These are phyloP conservation scores for Micoletzkya japonica DNA, from an alignment of 2,888 invertebrate genomes.

Conservation along the genomic window DNA sequence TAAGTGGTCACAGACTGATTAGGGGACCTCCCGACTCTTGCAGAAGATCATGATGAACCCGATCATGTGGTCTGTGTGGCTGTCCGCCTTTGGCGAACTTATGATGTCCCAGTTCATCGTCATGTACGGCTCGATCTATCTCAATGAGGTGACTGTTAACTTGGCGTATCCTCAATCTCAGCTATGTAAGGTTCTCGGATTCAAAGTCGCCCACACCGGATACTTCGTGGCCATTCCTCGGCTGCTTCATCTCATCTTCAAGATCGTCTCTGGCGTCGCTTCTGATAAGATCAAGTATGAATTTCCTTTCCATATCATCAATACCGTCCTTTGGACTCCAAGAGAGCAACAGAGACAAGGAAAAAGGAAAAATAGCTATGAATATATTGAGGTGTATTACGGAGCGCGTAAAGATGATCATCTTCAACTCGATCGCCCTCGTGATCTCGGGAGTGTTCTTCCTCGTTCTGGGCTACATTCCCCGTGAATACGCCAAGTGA, in stretches of 20 bases:
- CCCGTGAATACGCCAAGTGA: constrained; percentile 24
- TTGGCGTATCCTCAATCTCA: background rate
- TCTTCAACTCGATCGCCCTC: constrained; percentile 57
- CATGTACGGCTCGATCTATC: constrained; percentile 49
- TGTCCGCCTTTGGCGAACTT: constrained; percentile 50
- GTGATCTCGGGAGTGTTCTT: constrained; percentile 49
- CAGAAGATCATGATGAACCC: constrained; percentile 43
- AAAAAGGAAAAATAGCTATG: too few relatives aligned
- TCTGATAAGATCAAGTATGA: constrained; percentile 45
- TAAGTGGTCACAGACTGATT: background rate
- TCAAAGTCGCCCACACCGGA: constrained; percentile 50
- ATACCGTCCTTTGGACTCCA: background rate
- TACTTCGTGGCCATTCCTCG: constrained; percentile 51
- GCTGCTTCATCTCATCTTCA: constrained; percentile 46
- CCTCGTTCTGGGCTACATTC: constrained; percentile 47
- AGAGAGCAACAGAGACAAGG: background rate
- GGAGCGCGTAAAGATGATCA: constrained; percentile 53
- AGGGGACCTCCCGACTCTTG: background rate
- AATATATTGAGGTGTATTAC: constrained; percentile 39
- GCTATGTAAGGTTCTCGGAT: constrained; percentile 41
- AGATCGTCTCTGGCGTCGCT: constrained; percentile 45
- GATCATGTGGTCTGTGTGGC: constrained; percentile 50
- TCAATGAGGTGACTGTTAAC: constrained; percentile 38
- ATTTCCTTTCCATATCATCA: background rate
- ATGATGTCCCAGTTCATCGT: constrained; percentile 56